Percentiles rank a stretch among this genome's conserved stretches.
Conservation (phyloP, 1,140 invertebrate species). For the Drosophila triauraria region DNA sequence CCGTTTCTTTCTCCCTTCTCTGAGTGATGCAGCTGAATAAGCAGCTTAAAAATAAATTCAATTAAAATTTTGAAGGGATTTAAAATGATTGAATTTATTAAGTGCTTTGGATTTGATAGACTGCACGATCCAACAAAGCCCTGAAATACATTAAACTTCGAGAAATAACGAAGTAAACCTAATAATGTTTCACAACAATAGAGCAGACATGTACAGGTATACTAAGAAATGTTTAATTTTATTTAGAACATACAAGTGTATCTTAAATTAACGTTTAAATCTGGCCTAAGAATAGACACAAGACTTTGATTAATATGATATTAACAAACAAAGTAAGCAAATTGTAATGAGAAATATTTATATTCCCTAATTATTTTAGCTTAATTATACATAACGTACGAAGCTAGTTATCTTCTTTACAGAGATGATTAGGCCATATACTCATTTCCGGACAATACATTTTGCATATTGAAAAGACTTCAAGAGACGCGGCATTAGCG, state of each 20-base stretch:
- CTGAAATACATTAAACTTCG: neutral
- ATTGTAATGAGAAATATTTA: neutral
- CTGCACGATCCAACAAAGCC: neutral
- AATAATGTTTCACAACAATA: neutral
- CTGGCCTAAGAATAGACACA: neutral
- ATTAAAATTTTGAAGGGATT: constrained; percentile 7
- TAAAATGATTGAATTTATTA: neutral
- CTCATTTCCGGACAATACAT: constrained; percentile 39
- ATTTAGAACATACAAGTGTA: too few species aligned
- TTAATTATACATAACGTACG: constrained; percentile 1
- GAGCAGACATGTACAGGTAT: too few species aligned
- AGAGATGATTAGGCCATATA: constrained; percentile 18
- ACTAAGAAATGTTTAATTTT: too few species aligned
- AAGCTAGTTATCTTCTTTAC: constrained; percentile 3
- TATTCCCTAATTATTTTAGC: neutral
- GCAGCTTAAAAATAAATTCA: constrained; percentile 18
- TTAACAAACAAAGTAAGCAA: neutral
- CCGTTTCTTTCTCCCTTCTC: neutral
- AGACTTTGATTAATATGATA: neutral
- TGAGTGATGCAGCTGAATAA: constrained; percentile 4
- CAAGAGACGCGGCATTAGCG: constrained; percentile 27
- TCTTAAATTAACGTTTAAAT: neutral
- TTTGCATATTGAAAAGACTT: constrained; percentile 47
- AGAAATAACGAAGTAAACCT: neutral
- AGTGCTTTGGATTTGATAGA: neutral